These are phyloP conservation scores for Podarcis muralis DNA, from an alignment of 2,113 vertebrate genomes.

Conservation along the genomic window DNA sequence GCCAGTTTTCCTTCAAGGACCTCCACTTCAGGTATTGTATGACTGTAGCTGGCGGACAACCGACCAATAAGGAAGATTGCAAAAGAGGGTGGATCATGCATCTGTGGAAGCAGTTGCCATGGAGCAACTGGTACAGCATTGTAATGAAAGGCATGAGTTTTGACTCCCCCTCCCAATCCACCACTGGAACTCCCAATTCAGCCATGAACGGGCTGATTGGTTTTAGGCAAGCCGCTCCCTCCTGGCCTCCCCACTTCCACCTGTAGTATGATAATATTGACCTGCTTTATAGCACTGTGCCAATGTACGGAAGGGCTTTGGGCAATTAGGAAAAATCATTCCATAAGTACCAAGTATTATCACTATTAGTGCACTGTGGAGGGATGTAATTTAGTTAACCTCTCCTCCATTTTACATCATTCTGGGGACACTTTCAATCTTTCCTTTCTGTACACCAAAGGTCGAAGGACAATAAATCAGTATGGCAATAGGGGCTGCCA, in stretches of 20 bases:
- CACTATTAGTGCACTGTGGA: not conserved
- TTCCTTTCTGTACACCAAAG: not conserved
- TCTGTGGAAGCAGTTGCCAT: not conserved
- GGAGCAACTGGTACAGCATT: not conserved
- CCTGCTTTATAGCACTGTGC: not conserved
- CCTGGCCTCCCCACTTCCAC: not conserved
- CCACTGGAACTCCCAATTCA: not conserved
- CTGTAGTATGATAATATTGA: not conserved
- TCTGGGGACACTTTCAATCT: not conserved
- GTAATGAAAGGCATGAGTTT: not conserved
- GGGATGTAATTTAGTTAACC: not conserved
- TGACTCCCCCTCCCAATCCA: not conserved
- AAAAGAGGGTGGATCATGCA: not conserved
- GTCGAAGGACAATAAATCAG: not conserved
- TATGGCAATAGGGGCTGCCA: not conserved
- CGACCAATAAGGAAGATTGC: not conserved
- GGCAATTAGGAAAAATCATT: not conserved
- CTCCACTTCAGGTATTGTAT: slow-evolving; percentile 91
- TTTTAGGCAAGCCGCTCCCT: not conserved
- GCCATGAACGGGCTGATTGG: not conserved
- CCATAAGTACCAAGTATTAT: not conserved
- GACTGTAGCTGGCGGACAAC: not conserved
- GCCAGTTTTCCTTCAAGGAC: slow-evolving; percentile 93
- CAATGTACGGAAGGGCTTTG: not conserved
- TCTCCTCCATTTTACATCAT: too few relatives aligned